phyloP scores from a whole-genome alignment of 2,888 invertebrate species.

The Homarus gammarus region DNA sequence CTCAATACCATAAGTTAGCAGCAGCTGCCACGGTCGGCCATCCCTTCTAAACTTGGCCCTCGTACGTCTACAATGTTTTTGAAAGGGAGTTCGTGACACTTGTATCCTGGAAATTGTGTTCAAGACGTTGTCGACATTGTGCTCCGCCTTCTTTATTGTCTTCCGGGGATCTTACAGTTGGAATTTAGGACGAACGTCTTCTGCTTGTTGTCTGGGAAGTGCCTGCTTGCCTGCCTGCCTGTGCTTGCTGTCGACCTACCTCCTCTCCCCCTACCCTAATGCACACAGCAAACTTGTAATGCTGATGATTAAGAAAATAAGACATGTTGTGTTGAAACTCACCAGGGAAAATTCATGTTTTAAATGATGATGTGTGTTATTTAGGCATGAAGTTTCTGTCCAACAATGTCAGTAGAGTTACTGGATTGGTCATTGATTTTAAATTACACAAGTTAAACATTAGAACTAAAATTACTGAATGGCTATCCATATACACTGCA shows the following conservation, averaged over 20 bases:
- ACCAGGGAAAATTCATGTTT: no score
- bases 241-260: background rate
- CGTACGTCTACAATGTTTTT: conserved; percentile 46
- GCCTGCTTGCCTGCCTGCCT: background rate
- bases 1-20: conserved; percentile 48
- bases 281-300: no score
- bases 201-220: conserved; percentile 10
- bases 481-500: no score
- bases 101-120: conserved; percentile 49
- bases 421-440: no score
- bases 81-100: conserved; percentile 57
- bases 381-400: no score
- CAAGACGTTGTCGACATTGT: conserved; percentile 27
- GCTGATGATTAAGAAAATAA: no score
- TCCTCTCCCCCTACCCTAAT: no score
- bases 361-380: no score
- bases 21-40: conserved; percentile 51
- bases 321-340: no score
- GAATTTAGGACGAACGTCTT: conserved; percentile 24
- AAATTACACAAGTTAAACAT: no score
- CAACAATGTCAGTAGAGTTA: no score
- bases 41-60: conserved; percentile 44
- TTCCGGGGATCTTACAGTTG: conserved; percentile 35
- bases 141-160: conserved; percentile 36
- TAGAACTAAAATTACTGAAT: no score